Base-by-base conservation (phyloP, 2,888 invertebrate species). In the Sphinx pinastri region DNA sequence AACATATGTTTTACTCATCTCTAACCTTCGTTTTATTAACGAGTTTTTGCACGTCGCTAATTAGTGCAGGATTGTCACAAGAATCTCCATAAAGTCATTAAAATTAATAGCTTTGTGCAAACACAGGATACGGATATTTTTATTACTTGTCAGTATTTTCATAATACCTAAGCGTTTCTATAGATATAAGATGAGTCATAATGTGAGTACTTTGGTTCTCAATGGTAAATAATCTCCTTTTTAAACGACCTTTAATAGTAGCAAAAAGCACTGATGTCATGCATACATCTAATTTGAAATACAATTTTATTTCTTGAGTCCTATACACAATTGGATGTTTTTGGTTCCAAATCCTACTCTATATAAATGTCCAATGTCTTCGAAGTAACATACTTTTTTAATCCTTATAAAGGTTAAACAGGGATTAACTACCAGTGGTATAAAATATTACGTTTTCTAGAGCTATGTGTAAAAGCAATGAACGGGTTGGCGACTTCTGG, bases 401-500 rank as follows among this genome's bases (percentile, higher is more conserved):
- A 7, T 38, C 38, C 38, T 38, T 38, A 25, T 5, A 38, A 38
- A 38, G 38, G 38, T 38, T 5, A 38, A 38, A 38, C 8, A 38
- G 8, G 38, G 38, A 38, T 31, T 31, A n/a, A 14, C 12, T 16
- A 7, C n/a, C 8, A 14, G 31, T 10, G 14, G 14, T 8, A 59
- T 55, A 16, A 16, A 25, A 60, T 7, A 25, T 38, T 71, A 54
- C 8, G n/a, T 88, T 94, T 95, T 77, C 12, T 87, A 97, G 97
- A 97, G 77, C 89, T 97, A 81, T 97, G 97, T 81, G 94, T 96
- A 73, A 95, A 95, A 81, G 96, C 96, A 74, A 94, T 97, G 87
- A 96, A 97, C 81, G 95, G 95, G 47, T 86, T 97, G 71, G 94
- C 95, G n/a, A 92, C 91, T 60, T 90, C 95, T 10, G 95, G 95